Percentiles rank a stretch among this genome's conserved stretches.
These are phyloP conservation scores for Crocodylus rhombifer DNA, from an alignment of 2,797 vertebrate genomes.

Conservation along the genomic window DNA sequence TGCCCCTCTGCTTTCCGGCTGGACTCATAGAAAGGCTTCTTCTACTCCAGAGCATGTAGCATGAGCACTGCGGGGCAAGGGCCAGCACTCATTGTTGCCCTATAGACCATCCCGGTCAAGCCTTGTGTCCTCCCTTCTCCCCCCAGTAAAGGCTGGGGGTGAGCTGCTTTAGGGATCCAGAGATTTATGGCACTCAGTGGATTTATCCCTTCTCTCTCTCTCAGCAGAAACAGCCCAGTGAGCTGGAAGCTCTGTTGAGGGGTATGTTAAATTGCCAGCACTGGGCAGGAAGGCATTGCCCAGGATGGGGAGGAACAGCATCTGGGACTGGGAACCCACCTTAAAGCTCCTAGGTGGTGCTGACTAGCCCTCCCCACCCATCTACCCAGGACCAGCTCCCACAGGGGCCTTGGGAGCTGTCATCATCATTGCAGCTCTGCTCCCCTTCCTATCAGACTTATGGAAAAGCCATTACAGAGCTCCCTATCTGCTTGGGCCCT, in stretches of 20 bases:
- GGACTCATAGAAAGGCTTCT: neutral
- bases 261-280: neutral
- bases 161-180: neutral
- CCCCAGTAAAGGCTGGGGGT: neutral
- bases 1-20: neutral
- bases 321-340: neutral
- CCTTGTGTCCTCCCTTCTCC: neutral
- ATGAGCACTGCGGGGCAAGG: neutral
- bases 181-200: neutral
- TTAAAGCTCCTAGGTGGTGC: neutral
- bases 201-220: neutral
- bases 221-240: too few relatives aligned
- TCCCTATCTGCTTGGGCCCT: neutral
- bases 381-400: neutral
- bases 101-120: neutral
- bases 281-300: neutral
- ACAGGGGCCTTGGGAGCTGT: accelerated
- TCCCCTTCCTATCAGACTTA: neutral
- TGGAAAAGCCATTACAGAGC: neutral
- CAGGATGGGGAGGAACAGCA: neutral
- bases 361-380: too few relatives aligned
- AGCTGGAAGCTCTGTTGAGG: too few relatives aligned
- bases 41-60: neutral
- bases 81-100: neutral
- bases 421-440: accelerated